A percentile compares a stretch with the other conserved stretches of the same genome.
phyloP scores from a whole-genome alignment of 2,113 vertebrate species.

The Crocuta crocuta region DNA sequence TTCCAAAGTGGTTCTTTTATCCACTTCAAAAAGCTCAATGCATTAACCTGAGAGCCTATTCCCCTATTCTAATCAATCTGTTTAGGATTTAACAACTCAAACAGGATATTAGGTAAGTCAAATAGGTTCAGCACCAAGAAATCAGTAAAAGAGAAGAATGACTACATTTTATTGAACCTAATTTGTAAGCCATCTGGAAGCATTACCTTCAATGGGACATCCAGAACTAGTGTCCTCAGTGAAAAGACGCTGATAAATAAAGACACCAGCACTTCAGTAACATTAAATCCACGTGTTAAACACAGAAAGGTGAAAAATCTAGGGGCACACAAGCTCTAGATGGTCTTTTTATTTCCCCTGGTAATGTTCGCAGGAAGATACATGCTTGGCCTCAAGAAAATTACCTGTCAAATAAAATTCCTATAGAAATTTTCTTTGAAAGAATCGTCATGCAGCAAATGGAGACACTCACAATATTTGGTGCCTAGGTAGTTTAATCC shows the following conservation, averaged over 20 bases:
- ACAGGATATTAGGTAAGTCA: constrained; percentile 58
- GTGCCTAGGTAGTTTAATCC: background rate
- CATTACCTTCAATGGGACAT: constrained; percentile 40
- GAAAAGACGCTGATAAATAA: constrained; percentile 46
- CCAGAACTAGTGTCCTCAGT: background rate
- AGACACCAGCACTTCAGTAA: constrained; percentile 49
- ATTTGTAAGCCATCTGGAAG: constrained; percentile 69
- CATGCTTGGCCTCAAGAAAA: background rate
- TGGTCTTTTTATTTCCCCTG: background rate
- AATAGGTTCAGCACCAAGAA: constrained; percentile 30
- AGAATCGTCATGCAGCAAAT: background rate
- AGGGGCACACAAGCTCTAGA: background rate
- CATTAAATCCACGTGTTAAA: background rate
- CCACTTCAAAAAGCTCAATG: background rate
- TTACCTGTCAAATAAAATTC: background rate
- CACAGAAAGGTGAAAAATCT: background rate
- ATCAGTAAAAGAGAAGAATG: constrained; percentile 52
- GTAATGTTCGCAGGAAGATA: constrained; percentile 17
- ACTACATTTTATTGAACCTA: constrained; percentile 40
- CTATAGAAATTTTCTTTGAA: background rate
- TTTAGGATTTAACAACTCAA: constrained; percentile 58
- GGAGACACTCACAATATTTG: background rate
- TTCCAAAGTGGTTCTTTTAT: background rate
- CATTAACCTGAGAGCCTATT: background rate
- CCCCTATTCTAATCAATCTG: constrained; percentile 40